These are phyloP conservation scores for Cottus gobio DNA, from an alignment of 2,113 vertebrate genomes.

Conservation along the genomic window DNA sequence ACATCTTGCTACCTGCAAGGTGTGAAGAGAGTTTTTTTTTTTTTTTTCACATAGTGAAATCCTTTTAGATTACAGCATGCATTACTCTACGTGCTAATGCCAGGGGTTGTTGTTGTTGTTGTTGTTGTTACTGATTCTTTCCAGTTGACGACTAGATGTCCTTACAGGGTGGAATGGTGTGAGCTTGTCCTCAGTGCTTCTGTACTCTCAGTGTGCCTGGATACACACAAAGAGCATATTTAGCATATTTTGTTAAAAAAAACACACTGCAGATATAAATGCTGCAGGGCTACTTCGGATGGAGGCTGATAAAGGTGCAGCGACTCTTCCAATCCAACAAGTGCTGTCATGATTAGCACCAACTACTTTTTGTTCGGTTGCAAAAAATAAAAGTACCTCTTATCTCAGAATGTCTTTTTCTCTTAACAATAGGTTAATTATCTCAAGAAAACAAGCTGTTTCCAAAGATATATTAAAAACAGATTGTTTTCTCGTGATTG, in stretches of 20 bases:
- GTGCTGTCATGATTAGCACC: constrained; percentile 9
- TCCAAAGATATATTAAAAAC: neutral
- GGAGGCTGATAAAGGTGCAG: constrained; percentile 1
- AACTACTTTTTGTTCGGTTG: constrained; percentile 6
- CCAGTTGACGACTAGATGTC: constrained; percentile 69
- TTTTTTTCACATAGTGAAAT: constrained; percentile 83
- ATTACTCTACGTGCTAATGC: constrained; percentile 83
- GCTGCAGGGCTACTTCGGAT: constrained; percentile 18
- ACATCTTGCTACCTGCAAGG: constrained; percentile 78
- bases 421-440: neutral
- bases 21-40: constrained; percentile 67
- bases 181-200: constrained; percentile 78
- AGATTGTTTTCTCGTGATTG: neutral
- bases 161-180: constrained; percentile 68
- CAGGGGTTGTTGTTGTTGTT: constrained; percentile 51
- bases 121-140: constrained; percentile 61
- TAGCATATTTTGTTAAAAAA: constrained; percentile 1
- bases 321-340: constrained; percentile 20
- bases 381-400: neutral
- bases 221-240: constrained; percentile 43
- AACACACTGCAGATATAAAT: neutral
- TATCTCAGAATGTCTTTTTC: constrained; percentile 6
- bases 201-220: constrained; percentile 76
- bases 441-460: constrained; percentile 7
- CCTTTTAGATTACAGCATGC: constrained; percentile 83